These are phyloP conservation scores for Brachypodius melanocephalos DNA, from an alignment of 2,113 vertebrate genomes.

Conservation along the genomic window DNA sequence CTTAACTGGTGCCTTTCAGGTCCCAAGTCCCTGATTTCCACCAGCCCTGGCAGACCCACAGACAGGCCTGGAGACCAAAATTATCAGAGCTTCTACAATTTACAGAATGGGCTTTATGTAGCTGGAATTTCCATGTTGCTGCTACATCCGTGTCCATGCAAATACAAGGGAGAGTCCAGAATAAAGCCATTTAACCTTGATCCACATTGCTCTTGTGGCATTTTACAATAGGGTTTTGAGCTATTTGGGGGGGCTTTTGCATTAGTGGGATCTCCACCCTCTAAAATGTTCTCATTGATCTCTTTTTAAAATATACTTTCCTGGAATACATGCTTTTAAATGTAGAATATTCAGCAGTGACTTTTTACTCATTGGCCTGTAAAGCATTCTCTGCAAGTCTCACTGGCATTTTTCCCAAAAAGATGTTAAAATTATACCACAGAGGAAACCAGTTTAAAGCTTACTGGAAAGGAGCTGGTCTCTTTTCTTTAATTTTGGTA, in stretches of 20 bases:
- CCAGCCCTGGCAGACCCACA: neutral
- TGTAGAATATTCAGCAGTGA: neutral
- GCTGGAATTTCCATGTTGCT: neutral
- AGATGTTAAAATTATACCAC: constrained; percentile 2
- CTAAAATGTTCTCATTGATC: neutral
- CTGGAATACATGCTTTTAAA: neutral
- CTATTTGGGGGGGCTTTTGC: neutral
- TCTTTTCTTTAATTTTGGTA: neutral
- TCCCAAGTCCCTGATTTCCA: too few species aligned
- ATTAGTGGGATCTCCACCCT: neutral
- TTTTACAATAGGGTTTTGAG: neutral
- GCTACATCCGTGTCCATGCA: neutral
- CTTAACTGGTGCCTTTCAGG: neutral
- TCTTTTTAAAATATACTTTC: neutral
- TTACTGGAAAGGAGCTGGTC: constrained; percentile 7
- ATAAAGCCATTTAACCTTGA: neutral
- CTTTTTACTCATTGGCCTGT: neutral
- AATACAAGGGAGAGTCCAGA: neutral
- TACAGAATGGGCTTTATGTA: neutral
- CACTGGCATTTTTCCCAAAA: neutral
- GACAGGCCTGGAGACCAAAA: neutral
- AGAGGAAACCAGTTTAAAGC: neutral
- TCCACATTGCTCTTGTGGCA: neutral
- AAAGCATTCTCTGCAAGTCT: neutral
- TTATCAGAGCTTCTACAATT: neutral